A percentile compares a stretch with the other conserved stretches of the same genome.
Conservation (phyloP, 2,113 vertebrate genomes). For the Vireo altiloquus region DNA sequence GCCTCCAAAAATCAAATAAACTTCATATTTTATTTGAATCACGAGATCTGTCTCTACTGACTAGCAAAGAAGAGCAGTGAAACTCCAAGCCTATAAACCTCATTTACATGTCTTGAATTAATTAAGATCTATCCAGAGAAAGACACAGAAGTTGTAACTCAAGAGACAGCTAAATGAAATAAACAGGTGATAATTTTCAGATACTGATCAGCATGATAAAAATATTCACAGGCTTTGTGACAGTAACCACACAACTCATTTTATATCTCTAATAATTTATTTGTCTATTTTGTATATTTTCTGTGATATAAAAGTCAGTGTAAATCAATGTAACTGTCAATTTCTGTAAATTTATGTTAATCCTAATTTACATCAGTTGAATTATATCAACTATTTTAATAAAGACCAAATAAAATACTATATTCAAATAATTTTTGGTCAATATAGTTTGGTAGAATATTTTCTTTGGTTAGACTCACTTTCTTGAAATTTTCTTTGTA, state of each 20-base stretch:
- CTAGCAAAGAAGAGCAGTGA: background rate
- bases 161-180: background rate
- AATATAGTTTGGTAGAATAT: background rate
- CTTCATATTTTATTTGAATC: background rate
- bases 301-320: background rate
- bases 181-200: background rate
- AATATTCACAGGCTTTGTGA: background rate
- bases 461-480: background rate
- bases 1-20: background rate
- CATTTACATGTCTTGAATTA: background rate
- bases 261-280: background rate
- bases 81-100: background rate
- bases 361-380: background rate
- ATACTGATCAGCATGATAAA: background rate
- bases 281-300: background rate
- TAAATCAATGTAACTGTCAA: background rate
- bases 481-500: background rate
- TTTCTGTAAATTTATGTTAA: background rate
- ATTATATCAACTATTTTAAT: background rate
- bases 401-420: background rate
- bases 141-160: background rate
- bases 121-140: background rate
- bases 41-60: background rate
- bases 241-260: background rate
- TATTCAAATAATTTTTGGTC: background rate